Conservation (phyloP, 2,888 invertebrate genomes). For the Altica lythri region DNA sequence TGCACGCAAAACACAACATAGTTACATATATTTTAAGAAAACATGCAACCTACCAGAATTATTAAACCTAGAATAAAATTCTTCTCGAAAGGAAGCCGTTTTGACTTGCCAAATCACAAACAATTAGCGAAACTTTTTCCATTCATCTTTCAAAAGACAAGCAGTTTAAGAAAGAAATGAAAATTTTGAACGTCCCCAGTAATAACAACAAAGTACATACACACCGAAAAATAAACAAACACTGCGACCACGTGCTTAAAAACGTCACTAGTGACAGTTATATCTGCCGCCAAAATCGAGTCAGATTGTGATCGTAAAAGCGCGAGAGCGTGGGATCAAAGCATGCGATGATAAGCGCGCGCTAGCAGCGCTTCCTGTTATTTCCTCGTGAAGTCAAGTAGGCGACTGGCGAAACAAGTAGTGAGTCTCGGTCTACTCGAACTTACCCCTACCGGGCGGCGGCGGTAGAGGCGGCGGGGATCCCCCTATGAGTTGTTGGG, state of each 20-base stretch:
- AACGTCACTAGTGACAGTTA: conserved; percentile 15
- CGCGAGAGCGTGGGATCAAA: conserved; percentile 30
- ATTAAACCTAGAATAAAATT: conserved; percentile 39
- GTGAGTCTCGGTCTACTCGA: conserved; percentile 42
- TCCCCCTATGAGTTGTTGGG: conserved; percentile 49
- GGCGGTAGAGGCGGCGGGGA: conserved; percentile 39
- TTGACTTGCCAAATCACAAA: conserved; percentile 38
- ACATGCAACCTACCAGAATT: conserved; percentile 42
- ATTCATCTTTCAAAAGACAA: too few species aligned
- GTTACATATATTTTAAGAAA: neutral
- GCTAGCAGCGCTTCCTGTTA: conserved; percentile 35
- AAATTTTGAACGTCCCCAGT: too few species aligned
- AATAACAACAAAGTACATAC: conserved; percentile 3
- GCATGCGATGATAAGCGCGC: conserved; percentile 34
- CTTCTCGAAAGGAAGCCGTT: conserved; percentile 40
- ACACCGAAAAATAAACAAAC: conserved; percentile 8
- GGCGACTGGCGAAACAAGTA: conserved; percentile 44
- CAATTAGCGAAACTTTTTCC: too few species aligned
- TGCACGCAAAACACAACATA: too few species aligned
- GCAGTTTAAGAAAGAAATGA: too few species aligned
- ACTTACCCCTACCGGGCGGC: conserved; percentile 54
- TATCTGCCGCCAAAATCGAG: conserved; percentile 9
- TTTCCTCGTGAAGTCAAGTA: conserved; percentile 42
- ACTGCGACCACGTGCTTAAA: conserved; percentile 18
- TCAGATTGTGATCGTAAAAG: conserved; percentile 3